A percentile compares a stretch with the other conserved stretches of the same genome.
Evolutionary conservation across 2,113 vertebrate species (phyloP).

Genomic region (Cygnus atratus): DNA sequence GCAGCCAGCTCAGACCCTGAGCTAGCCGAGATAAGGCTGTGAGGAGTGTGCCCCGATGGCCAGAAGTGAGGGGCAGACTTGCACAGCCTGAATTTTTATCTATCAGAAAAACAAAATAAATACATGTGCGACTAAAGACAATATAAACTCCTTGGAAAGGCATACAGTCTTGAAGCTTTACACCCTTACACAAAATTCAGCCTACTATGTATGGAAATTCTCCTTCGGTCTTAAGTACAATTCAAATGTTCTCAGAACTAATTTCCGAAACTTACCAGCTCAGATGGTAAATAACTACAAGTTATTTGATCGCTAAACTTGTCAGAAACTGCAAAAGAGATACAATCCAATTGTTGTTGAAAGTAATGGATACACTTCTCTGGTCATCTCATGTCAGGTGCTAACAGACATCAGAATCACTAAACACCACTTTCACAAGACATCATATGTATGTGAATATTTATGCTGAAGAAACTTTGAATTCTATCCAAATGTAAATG

Average conservation of each 20-base stretch:
- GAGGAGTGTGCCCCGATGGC: not conserved
- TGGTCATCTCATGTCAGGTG: not conserved
- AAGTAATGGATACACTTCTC: not conserved
- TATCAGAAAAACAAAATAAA: not conserved
- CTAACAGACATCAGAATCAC: not conserved
- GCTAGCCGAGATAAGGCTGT: rapidly evolving
- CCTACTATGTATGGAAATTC: rapidly evolving
- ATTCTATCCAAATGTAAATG: not conserved
- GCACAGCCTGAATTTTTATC: not conserved
- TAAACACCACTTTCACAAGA: not conserved
- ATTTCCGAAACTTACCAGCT: not conserved
- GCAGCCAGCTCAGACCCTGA: not conserved
- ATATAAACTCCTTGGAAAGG: not conserved
- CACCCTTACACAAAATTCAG: not conserved
- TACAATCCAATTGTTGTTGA: not conserved
- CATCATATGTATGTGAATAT: not conserved
- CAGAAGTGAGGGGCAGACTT: not conserved
- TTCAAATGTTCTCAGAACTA: not conserved
- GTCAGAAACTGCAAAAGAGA: not conserved
- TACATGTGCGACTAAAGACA: not conserved
- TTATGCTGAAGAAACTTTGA: not conserved
- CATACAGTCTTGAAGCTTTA: not conserved
- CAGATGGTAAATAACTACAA: not conserved
- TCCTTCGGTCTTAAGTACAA: rapidly evolving
- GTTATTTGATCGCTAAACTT: not conserved